A percentile compares a stretch with the other conserved stretches of the same genome.
phyloP scores from a whole-genome alignment of 2,113 vertebrate species.

The Microcebus ravelobensis region DNA sequence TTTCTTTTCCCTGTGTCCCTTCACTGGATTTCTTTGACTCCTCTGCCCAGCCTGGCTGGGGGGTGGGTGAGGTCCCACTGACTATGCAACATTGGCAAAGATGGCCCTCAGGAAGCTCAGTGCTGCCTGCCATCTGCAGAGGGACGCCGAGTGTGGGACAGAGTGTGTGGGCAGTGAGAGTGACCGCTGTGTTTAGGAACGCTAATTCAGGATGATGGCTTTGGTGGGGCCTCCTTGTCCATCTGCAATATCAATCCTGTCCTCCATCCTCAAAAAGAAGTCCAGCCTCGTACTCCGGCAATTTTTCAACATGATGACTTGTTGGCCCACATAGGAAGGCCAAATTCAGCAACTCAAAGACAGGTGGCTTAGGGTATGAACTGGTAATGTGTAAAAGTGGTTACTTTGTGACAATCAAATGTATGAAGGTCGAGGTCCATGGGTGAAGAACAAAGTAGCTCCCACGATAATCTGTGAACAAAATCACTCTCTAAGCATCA shows the following conservation, averaged over 20 bases:
- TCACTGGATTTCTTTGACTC: background rate
- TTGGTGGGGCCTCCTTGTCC: background rate
- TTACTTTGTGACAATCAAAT: background rate
- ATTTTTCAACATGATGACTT: background rate
- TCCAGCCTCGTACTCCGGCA: background rate
- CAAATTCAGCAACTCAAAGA: background rate
- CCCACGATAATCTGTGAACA: background rate
- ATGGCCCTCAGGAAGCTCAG: background rate
- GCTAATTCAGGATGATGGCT: background rate
- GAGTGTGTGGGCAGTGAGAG: no score
- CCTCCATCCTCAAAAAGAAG: background rate
- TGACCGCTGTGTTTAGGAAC: background rate
- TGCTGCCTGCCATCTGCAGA: background rate
- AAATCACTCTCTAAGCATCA: background rate
- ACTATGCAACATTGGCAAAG: background rate
- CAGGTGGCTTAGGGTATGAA: background rate
- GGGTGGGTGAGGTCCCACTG: background rate
- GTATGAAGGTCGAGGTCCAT: accelerated
- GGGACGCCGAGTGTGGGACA: background rate
- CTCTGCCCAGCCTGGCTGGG: background rate
- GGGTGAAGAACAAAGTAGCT: background rate
- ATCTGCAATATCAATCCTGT: background rate
- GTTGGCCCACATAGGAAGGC: background rate
- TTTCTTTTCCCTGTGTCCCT: background rate
- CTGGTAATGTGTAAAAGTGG: background rate